Evolutionary conservation across 2,113 vertebrate species (phyloP).

Genomic region (Brachyhypopomus occidentalis): DNA sequence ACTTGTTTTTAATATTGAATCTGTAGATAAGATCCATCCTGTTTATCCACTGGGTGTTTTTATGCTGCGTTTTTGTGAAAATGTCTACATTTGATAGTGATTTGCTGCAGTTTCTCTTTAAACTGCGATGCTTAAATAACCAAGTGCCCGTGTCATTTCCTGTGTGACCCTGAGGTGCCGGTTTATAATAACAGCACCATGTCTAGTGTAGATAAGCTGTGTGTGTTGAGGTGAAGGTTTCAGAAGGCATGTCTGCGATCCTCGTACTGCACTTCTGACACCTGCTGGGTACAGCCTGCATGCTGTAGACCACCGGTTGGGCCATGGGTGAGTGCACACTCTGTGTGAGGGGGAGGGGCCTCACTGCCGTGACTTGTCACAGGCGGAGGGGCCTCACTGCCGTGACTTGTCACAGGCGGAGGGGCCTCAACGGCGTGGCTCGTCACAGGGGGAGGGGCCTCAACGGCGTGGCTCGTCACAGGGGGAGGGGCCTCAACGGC

Average conservation of each 20-base stretch:
- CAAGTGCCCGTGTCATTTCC: neutral
- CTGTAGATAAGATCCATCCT: neutral
- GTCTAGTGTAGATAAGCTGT: neutral
- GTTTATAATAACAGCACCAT: neutral
- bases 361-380: neutral
- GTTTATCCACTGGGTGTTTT: neutral
- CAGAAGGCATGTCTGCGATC: neutral
- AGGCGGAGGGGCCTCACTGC: neutral
- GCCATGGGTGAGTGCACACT: neutral
- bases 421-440: conserved; percentile 6
- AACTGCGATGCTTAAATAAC: neutral
- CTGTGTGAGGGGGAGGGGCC: conserved; percentile 12
- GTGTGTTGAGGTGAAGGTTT: neutral
- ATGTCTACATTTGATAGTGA: too few relatives aligned
- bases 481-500: neutral
- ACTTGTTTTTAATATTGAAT: neutral
- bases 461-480: neutral
- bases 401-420: neutral
- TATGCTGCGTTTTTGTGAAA: too few relatives aligned
- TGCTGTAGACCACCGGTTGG: neutral
- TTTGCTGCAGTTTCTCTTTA: neutral
- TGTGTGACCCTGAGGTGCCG: neutral
- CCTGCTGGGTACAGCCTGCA: neutral
- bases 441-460: conserved; percentile 11
- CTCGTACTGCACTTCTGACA: neutral